Evolutionary conservation across 2,888 invertebrate species (phyloP).

Genomic region (Halictus quadricinctus): DNA sequence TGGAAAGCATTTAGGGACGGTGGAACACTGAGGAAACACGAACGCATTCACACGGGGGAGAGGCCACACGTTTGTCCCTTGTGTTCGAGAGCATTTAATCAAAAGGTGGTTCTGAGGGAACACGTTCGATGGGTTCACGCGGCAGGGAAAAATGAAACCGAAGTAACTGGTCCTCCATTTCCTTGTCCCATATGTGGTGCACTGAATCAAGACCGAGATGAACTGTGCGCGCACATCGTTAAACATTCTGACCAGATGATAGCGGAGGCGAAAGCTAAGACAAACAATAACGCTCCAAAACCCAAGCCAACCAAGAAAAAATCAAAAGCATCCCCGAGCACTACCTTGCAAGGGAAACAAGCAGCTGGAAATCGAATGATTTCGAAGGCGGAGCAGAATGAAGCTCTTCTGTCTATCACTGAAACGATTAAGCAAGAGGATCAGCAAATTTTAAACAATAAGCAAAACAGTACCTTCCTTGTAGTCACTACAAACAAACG

Average conservation of each 20-base stretch:
- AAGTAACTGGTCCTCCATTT: constrained; percentile 79
- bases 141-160: constrained; percentile 81
- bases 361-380: constrained; percentile 46
- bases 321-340: constrained; percentile 49
- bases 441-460: constrained; percentile 58
- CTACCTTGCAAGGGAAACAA: constrained; percentile 46
- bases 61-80: constrained; percentile 84
- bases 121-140: constrained; percentile 84
- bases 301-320: constrained; percentile 71
- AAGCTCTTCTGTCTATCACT: constrained; percentile 70
- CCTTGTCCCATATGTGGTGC: constrained; percentile 83
- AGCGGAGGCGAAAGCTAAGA: constrained; percentile 81
- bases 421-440: constrained; percentile 66
- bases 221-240: constrained; percentile 84
- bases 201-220: constrained; percentile 82
- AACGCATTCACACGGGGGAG: constrained; percentile 84
- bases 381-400: constrained; percentile 66
- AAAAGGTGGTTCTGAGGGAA: constrained; percentile 84
- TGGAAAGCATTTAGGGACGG: constrained; percentile 84
- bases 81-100: constrained; percentile 84
- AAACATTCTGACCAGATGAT: constrained; percentile 84
- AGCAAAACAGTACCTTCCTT: constrained; percentile 62
- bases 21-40: constrained; percentile 83
- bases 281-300: constrained; percentile 68
- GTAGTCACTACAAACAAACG: constrained; percentile 67